Evolutionary conservation across 2,797 vertebrate species (phyloP).

Genomic region (Semotilus atromaculatus): DNA sequence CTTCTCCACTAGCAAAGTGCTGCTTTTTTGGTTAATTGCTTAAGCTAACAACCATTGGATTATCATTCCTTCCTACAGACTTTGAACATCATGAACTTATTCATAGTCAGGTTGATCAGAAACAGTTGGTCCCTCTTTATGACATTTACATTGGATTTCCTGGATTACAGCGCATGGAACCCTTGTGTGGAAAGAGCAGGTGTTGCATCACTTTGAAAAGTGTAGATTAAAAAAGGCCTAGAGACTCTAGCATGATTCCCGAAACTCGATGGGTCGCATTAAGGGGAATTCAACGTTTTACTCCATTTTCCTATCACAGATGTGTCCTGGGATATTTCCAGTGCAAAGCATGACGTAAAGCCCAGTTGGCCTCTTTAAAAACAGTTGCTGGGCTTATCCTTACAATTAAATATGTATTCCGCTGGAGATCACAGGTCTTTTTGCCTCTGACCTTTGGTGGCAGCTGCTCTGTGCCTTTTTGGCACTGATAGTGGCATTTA

Average conservation of each 20-base stretch:
- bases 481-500: constrained; percentile 67
- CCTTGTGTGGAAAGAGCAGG: background rate
- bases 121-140: constrained; percentile 11
- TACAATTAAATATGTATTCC: constrained; percentile 74
- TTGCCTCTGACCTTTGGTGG: constrained; percentile 72
- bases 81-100: constrained; percentile 53
- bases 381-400: constrained; percentile 51
- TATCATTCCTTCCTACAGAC: constrained; percentile 68
- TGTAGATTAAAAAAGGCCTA: background rate
- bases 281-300: constrained; percentile 25
- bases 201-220: constrained; percentile 22
- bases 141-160: constrained; percentile 25
- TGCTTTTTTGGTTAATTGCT: constrained; percentile 74
- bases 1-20: constrained; percentile 68
- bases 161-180: background rate
- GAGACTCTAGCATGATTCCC: background rate
- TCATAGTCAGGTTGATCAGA: constrained; percentile 64
- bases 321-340: constrained; percentile 44
- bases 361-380: constrained; percentile 57
- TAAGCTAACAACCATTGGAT: constrained; percentile 69
- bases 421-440: constrained; percentile 62
- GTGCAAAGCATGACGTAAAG: constrained; percentile 46
- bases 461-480: constrained; percentile 58
- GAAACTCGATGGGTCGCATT: background rate
- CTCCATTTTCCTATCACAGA: background rate